Evolutionary conservation across 2,888 invertebrate species (phyloP).

Genomic region (Latheticus oryzae): DNA sequence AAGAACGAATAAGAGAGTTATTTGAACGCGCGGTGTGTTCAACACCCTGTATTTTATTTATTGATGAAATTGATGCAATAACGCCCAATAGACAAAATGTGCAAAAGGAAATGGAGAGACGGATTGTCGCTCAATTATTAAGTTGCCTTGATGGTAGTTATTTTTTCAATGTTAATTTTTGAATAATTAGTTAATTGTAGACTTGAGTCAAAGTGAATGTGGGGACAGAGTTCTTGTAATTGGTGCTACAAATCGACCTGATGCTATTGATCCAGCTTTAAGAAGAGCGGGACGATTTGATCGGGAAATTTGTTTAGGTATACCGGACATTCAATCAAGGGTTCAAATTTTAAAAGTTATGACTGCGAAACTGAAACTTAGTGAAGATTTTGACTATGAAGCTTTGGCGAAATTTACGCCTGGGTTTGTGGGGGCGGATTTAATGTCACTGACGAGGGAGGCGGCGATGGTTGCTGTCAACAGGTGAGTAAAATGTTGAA

Average conservation of each 20-base stretch:
- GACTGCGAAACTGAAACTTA: slow-evolving; percentile 77
- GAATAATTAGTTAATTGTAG: slow-evolving; percentile 54
- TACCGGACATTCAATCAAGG: slow-evolving; percentile 88
- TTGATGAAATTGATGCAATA: slow-evolving; percentile 98
- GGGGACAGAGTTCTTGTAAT: slow-evolving; percentile 82
- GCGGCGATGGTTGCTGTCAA: slow-evolving; percentile 91
- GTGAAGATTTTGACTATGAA: slow-evolving; percentile 77
- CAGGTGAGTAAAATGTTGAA: slow-evolving; percentile 62
- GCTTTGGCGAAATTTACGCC: slow-evolving; percentile 88
- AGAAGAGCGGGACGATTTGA: slow-evolving; percentile 94
- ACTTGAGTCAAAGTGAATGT: slow-evolving; percentile 67
- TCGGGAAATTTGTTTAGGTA: slow-evolving; percentile 92
- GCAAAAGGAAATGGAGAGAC: slow-evolving; percentile 94
- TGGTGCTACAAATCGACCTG: slow-evolving; percentile 96
- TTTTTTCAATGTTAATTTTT: slow-evolving; percentile 21
- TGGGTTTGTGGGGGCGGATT: slow-evolving; percentile 96
- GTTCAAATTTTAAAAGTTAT: slow-evolving; percentile 78
- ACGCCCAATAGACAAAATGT: slow-evolving; percentile 90
- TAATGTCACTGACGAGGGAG: slow-evolving; percentile 86
- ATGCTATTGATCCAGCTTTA: slow-evolving; percentile 91
- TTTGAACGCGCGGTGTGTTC: slow-evolving; percentile 84
- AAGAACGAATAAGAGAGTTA: slow-evolving; percentile 89
- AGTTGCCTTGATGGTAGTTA: slow-evolving; percentile 85
- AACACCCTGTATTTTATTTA: slow-evolving; percentile 88
- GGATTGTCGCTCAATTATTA: slow-evolving; percentile 93